These are phyloP conservation scores for Myiozetetes cayanensis DNA, from an alignment of 2,113 vertebrate species.

Conservation along the genomic window DNA sequence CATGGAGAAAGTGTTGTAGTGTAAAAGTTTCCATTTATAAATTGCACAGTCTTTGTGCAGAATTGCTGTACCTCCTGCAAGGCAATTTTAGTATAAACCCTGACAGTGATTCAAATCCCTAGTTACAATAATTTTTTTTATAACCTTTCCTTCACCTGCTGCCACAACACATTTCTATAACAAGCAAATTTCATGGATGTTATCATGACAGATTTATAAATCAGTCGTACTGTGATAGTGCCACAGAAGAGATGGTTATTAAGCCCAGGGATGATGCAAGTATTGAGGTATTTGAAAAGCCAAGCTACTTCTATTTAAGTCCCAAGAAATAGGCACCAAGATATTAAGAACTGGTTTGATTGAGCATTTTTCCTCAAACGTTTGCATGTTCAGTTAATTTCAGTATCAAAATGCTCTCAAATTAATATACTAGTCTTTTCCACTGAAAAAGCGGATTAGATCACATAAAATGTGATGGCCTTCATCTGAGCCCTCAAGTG, in stretches of 20 bases:
- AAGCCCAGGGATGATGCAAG: neutral
- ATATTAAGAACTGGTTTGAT: neutral
- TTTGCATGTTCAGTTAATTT: slow-evolving; percentile 3
- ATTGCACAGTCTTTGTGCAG: slow-evolving; percentile 15
- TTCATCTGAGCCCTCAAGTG: neutral
- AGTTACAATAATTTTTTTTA: neutral
- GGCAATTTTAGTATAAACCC: slow-evolving; percentile 12
- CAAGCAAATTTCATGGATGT: slow-evolving; percentile 18
- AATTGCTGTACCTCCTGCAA: slow-evolving; percentile 21
- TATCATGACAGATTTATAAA: slow-evolving; percentile 30
- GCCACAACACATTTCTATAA: slow-evolving; percentile 23
- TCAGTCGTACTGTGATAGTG: neutral
- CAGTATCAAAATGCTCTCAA: neutral
- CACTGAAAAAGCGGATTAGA: neutral
- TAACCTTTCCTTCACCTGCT: neutral
- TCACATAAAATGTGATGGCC: neutral
- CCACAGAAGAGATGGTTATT: slow-evolving; percentile 19
- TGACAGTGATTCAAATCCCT: neutral
- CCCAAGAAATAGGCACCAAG: neutral
- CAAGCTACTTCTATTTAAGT: neutral
- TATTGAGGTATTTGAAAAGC: neutral
- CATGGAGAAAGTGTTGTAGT: slow-evolving; percentile 13
- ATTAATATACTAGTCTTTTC: neutral
- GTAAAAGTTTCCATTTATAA: slow-evolving; percentile 41
- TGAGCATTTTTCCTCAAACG: neutral